These are phyloP conservation scores for Nipponia nippon DNA, from an alignment of 2,113 vertebrate genomes.

Conservation along the genomic window DNA sequence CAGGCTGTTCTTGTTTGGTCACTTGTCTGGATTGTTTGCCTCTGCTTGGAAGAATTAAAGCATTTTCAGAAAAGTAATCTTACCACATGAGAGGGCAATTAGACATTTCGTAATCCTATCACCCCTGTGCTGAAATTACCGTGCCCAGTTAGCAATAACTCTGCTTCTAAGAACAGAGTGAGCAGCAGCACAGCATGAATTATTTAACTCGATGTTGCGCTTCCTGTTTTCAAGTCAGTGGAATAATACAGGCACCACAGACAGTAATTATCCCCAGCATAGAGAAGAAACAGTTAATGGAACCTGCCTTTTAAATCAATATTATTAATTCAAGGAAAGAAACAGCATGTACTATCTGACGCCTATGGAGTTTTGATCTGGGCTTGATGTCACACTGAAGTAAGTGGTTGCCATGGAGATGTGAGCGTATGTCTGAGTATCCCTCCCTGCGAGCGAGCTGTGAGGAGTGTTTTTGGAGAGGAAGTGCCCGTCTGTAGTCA, in stretches of 20 bases:
- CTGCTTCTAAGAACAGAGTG: constrained; percentile 31
- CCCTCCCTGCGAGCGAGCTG: constrained; percentile 31
- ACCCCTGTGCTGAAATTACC: constrained; percentile 22
- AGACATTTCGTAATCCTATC: constrained; percentile 41
- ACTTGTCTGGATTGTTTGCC: constrained; percentile 14
- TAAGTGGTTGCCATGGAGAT: constrained; percentile 77
- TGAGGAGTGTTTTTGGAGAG: constrained; percentile 66
- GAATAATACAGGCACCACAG: background rate
- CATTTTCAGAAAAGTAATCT: constrained; percentile 30
- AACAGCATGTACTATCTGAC: constrained; percentile 54
- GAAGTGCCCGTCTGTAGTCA: constrained; percentile 71
- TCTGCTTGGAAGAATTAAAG: constrained; percentile 19
- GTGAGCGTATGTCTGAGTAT: constrained; percentile 67
- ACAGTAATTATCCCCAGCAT: constrained; percentile 13
- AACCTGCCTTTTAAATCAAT: constrained; percentile 61
- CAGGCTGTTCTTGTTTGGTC: constrained; percentile 5
- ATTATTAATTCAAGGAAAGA: constrained; percentile 60
- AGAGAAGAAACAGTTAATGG: constrained; percentile 51
- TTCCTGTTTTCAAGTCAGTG: constrained; percentile 8
- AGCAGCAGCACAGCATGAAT: constrained; percentile 54
- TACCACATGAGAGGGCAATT: constrained; percentile 25
- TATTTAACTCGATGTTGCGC: constrained; percentile 13
- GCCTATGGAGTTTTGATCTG: constrained; percentile 59
- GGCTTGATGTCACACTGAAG: constrained; percentile 57
- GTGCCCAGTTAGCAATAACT: constrained; percentile 21